These are phyloP conservation scores for Vidua macroura DNA, from an alignment of 2,113 vertebrate species.

Conservation along the genomic window DNA sequence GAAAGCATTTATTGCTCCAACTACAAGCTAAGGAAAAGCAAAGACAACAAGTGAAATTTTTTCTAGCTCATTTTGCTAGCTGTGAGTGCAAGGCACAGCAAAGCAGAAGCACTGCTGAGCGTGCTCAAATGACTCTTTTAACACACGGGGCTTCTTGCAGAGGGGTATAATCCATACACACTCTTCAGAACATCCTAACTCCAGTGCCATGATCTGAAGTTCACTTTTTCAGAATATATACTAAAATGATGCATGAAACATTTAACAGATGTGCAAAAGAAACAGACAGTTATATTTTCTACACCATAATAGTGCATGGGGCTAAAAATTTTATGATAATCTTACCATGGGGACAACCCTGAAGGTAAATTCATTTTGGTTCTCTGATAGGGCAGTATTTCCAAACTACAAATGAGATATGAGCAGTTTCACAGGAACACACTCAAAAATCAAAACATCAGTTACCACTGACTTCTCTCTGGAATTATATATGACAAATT, in stretches of 20 bases:
- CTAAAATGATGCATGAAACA: not conserved
- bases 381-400: conserved; percentile 11
- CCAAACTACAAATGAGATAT: not conserved
- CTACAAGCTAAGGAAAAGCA: conserved; percentile 36
- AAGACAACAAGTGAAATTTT: conserved; percentile 49
- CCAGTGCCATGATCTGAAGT: not conserved
- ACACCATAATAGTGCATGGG: not conserved
- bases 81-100: not conserved
- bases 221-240: not conserved
- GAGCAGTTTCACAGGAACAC: conserved; percentile 10
- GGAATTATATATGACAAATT: conserved; percentile 26
- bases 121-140: not conserved
- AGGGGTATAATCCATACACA: not conserved
- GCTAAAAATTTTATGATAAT: not conserved
- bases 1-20: conserved; percentile 23
- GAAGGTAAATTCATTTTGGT: conserved; percentile 2
- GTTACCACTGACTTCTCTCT: conserved; percentile 1
- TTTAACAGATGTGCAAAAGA: conserved; percentile 3
- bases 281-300: not conserved
- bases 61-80: conserved; percentile 45
- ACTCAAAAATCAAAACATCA: conserved; percentile 19
- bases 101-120: not conserved
- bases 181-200: not conserved
- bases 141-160: not conserved
- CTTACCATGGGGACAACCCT: not conserved